Base-by-base conservation (phyloP, 2,113 vertebrate species). In the Buteo buteo region DNA sequence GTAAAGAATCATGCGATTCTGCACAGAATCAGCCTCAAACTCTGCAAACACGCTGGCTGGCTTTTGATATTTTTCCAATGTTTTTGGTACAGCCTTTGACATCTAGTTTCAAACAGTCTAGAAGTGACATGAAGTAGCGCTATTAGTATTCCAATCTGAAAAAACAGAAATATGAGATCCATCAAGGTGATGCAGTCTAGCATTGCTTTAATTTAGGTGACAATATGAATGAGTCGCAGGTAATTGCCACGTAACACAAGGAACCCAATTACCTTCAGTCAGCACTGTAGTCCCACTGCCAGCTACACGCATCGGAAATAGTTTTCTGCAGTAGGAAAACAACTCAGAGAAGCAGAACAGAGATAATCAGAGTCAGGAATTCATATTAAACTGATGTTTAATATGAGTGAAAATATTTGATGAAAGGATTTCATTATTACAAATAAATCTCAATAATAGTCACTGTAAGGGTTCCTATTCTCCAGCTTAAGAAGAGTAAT, bases 241-340 rank as follows among this genome's bases (percentile, higher is more conserved):
- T 85, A 95, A 95, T 86, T 97, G 86, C 49, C 93, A 95, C 83
- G 88, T 92, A 89, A 82, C 45, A 72, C 0, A 7, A 88, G 78
- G 83, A 97, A 69, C 79, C 77, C 81, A 69, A 80, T 34, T 95
- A 71, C 70, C 58, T 81, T 79, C 89, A 85, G 66, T 86, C 74
- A 86, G 85, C 70, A 66, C 26, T 31, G 22, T 2, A 76, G 84
- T 38, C 66, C 90, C 54, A 25, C 66, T 91, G 86, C 82, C 89
- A 95, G 78, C 49, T 69, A 61, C 50, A 22, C 13, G 50, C 55
- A 62, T 28, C 1, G 3, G 58, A 82, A 95, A 72, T 19, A 13
- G 55, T 6, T 58, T 59, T 87, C 52, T 82, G 58, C 62, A 66
- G 47, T 5, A 19, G 36, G 29, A 82, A 91, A 94, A 82, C 47